These are phyloP conservation scores for Ctena decussata DNA, from an alignment of 2,888 invertebrate species.

Conservation along the genomic window DNA sequence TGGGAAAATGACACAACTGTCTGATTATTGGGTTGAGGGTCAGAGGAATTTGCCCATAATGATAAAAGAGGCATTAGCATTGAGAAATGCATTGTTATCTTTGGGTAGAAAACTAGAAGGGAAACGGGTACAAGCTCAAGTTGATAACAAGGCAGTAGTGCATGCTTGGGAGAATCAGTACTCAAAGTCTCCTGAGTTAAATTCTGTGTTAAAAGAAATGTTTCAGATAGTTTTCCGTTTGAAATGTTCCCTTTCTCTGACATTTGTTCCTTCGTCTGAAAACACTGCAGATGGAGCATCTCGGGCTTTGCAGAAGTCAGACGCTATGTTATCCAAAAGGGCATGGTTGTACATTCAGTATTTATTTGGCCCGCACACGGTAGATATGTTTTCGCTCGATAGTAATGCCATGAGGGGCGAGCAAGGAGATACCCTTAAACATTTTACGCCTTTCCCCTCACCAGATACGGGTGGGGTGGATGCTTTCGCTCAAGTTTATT, in stretches of 20 bases:
- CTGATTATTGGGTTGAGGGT: background rate
- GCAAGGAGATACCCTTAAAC: slow-evolving; percentile 19
- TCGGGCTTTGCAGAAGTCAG: background rate
- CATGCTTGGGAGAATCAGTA: slow-evolving; percentile 32
- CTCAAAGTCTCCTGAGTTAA: slow-evolving; percentile 9
- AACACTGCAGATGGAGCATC: slow-evolving; percentile 15
- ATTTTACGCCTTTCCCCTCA: slow-evolving; percentile 42
- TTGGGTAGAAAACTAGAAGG: background rate
- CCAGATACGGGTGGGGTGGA: slow-evolving; percentile 40
- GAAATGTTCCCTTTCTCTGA: background rate
- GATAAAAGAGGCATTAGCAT: slow-evolving; percentile 32
- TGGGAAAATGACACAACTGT: background rate
- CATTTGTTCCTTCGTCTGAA: background rate
- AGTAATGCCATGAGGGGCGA: slow-evolving; percentile 34
- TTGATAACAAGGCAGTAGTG: slow-evolving; percentile 30
- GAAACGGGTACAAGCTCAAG: slow-evolving; percentile 14
- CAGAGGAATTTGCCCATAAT: slow-evolving; percentile 26
- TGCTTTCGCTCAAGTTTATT: slow-evolving; percentile 36
- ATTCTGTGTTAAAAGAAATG: slow-evolving; percentile 21
- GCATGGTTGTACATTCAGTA: slow-evolving; percentile 31
- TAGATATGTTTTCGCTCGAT: slow-evolving; percentile 51
- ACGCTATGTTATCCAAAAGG: background rate
- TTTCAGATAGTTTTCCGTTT: background rate
- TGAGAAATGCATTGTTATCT: slow-evolving; percentile 7
- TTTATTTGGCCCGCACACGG: slow-evolving; percentile 40